Conservation (phyloP, 2,888 invertebrate genomes). For the Volucella inanis region DNA sequence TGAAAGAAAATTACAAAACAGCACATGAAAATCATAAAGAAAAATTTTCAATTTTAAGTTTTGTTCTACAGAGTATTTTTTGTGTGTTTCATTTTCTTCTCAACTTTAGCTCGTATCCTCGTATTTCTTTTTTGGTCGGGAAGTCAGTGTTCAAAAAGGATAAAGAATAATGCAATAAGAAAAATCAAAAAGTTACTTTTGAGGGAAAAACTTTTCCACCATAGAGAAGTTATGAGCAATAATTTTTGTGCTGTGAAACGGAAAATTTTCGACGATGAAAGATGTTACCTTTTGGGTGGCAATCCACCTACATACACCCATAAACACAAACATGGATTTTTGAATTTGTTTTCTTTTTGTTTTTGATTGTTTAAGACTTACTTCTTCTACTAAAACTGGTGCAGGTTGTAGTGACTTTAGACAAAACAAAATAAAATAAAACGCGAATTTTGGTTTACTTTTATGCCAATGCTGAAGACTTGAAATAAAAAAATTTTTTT, state of each 20-base stretch:
- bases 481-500: no score
- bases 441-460: conserved; percentile 38
- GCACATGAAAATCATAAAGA: conserved; percentile 67
- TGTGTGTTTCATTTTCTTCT: neutral
- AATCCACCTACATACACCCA: neutral
- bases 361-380: conserved; percentile 31
- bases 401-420: neutral
- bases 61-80: conserved; percentile 30
- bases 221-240: conserved; percentile 64
- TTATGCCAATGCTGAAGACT: no score
- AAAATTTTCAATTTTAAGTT: conserved; percentile 67
- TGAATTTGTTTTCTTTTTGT: conserved; percentile 38
- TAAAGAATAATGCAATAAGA: conserved; percentile 50
- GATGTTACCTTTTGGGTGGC: conserved; percentile 25
- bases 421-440: conserved; percentile 1
- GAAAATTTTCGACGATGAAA: conserved; percentile 4
- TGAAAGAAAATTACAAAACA: conserved; percentile 64
- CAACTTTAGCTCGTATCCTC: conserved; percentile 10
- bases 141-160: conserved; percentile 7
- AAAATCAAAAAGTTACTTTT: conserved; percentile 65
- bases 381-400: conserved; percentile 3
- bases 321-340: neutral
- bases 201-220: conserved; percentile 56
- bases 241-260: conserved; percentile 45
- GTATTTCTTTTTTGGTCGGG: neutral